Conservation (phyloP, 2,888 invertebrate genomes). For the Electrophaes corylata region DNA sequence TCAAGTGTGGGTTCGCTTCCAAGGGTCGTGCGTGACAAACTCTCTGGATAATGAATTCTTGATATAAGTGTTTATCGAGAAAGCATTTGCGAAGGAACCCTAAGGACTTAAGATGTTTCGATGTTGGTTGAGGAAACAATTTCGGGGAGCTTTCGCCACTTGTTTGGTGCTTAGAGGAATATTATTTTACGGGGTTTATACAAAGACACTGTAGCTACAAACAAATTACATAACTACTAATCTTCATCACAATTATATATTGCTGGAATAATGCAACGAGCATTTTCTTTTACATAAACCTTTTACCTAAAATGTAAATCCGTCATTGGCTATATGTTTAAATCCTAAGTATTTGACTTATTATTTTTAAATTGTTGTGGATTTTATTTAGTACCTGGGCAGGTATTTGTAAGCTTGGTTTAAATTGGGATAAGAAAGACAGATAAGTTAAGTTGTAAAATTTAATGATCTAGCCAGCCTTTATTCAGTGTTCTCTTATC, state of each 20-base stretch:
- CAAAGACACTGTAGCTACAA: background rate
- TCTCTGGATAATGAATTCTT: slow-evolving; percentile 42
- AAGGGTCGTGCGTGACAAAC: slow-evolving; percentile 40
- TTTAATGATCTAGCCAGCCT: too few species aligned
- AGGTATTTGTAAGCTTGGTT: too few species aligned
- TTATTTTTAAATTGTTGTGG: too few species aligned
- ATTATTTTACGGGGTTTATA: slow-evolving; percentile 14
- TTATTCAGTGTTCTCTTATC: too few species aligned
- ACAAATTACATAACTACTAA: background rate
- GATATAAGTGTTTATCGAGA: slow-evolving; percentile 43
- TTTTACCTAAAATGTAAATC: background rate
- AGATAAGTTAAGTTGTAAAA: too few species aligned
- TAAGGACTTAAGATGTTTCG: slow-evolving; percentile 18
- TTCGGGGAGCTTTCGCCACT: slow-evolving; percentile 6
- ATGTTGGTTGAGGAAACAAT: slow-evolving; percentile 16
- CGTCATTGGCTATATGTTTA: too few species aligned
- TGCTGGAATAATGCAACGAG: background rate
- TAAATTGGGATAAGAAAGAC: too few species aligned
- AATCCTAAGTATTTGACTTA: too few species aligned
- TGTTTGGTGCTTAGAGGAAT: slow-evolving; percentile 2
- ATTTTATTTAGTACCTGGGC: too few species aligned
- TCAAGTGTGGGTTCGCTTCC: slow-evolving; percentile 56
- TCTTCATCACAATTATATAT: background rate
- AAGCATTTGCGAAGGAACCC: slow-evolving; percentile 16
- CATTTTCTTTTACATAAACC: background rate